Percentiles rank a stretch among this genome's conserved stretches.
phyloP scores from a whole-genome alignment of 1,140 invertebrate genomes.

The Drosophila saltans region DNA sequence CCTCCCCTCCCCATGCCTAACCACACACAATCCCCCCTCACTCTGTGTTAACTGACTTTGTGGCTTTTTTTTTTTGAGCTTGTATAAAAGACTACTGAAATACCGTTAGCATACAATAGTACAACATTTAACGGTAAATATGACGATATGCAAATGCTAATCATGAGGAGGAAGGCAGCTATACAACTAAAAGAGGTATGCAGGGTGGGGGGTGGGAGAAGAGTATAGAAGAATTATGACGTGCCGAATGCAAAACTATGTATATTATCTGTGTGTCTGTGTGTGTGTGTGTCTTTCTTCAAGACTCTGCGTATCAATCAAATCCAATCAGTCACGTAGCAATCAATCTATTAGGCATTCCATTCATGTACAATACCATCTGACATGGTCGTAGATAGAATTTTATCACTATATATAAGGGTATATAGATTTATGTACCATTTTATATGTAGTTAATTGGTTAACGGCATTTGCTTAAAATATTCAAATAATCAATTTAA shows the following conservation, averaged over 20 bases:
- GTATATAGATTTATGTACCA: not conserved
- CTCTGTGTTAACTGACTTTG: not conserved
- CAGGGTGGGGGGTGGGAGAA: no score
- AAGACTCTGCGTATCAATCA: conserved; percentile 55
- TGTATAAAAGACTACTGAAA: conserved; percentile 5
- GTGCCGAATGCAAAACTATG: conserved; percentile 42
- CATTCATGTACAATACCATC: conserved; percentile 7
- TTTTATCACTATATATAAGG: not conserved
- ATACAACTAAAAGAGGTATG: no score
- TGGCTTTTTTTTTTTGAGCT: not conserved
- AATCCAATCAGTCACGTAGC: conserved; percentile 65
- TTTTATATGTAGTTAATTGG: no score
- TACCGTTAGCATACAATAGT: conserved; percentile 45
- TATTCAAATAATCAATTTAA: no score
- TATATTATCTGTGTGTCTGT: not conserved
- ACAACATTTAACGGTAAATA: conserved; percentile 37
- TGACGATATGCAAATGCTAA: conserved; percentile 29
- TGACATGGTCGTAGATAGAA: not conserved
- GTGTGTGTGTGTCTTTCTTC: not conserved
- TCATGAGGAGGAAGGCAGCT: not conserved
- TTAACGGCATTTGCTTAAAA: no score
- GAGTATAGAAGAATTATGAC: conserved; percentile 48
- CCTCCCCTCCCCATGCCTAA: not conserved
- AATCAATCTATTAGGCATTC: conserved; percentile 47
- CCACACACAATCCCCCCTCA: not conserved